Conservation (phyloP, 2,888 invertebrate genomes). For the Archaeoteleia sp. region DNA sequence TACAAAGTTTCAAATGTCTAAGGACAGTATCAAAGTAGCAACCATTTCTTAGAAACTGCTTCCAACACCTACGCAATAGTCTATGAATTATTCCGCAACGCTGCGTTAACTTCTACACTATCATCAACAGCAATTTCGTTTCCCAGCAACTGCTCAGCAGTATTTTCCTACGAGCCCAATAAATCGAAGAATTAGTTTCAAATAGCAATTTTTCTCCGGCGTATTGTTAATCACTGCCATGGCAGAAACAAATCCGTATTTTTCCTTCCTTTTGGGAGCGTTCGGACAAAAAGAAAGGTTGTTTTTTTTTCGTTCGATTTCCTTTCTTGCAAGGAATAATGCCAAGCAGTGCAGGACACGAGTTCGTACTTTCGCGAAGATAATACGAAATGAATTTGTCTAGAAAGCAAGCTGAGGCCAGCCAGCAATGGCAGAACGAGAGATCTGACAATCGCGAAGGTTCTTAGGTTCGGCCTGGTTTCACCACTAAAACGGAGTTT, state of each 20-base stretch:
- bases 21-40: too few species aligned
- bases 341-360: constrained; percentile 36
- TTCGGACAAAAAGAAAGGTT: constrained; percentile 14
- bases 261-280: constrained; percentile 12
- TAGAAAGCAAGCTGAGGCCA: constrained; percentile 26
- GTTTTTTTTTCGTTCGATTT: constrained; percentile 25
- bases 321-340: constrained; percentile 38
- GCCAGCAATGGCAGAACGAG: constrained; percentile 18
- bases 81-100: too few species aligned
- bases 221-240: constrained; percentile 31
- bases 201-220: not conserved
- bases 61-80: too few species aligned
- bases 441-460: constrained; percentile 47
- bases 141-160: too few species aligned
- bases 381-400: constrained; percentile 56
- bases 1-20: too few species aligned
- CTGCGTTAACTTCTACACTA: too few species aligned
- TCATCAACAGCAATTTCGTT: too few species aligned
- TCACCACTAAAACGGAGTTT: constrained; percentile 61
- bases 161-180: too few species aligned
- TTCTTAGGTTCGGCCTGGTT: constrained; percentile 42
- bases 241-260: constrained; percentile 28
- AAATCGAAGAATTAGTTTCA: too few species aligned
- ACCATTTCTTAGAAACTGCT: too few species aligned
- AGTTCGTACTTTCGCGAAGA: constrained; percentile 50